Percentiles rank a stretch among this genome's conserved stretches.
Evolutionary conservation across 2,797 vertebrate genomes (phyloP).

Genomic region (Neoniphon sammara): DNA sequence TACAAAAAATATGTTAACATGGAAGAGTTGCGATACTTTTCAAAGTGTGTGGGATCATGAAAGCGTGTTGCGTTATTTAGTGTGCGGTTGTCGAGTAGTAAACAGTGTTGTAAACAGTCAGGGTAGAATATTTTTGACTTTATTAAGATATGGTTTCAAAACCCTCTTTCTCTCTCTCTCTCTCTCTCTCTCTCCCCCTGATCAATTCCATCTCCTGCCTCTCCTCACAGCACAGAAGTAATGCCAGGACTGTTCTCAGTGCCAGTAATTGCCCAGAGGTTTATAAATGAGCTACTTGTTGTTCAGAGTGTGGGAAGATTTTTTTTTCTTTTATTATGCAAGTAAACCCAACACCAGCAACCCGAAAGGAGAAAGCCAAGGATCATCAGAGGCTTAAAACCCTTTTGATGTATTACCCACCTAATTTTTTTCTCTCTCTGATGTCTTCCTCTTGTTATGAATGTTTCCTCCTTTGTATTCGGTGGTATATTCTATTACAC

Average conservation of each 20-base stretch:
- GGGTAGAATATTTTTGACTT: too few species aligned
- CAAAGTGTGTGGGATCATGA: too few species aligned
- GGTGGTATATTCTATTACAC: constrained; percentile 13
- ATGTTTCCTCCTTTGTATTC: constrained; percentile 39
- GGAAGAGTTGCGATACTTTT: too few species aligned
- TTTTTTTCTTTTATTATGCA: constrained; percentile 61
- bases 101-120: too few species aligned
- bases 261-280: constrained; percentile 62
- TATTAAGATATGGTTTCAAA: too few species aligned
- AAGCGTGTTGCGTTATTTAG: too few species aligned
- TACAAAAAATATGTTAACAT: too few species aligned
- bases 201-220: background rate
- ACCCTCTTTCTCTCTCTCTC: background rate
- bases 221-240: constrained; percentile 42
- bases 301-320: constrained; percentile 70
- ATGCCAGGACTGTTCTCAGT: constrained; percentile 41
- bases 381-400: constrained; percentile 64
- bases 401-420: constrained; percentile 56
- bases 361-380: constrained; percentile 38
- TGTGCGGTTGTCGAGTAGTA: too few species aligned
- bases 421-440: constrained; percentile 32
- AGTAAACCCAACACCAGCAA: constrained; percentile 42
- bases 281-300: constrained; percentile 74
- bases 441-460: constrained; percentile 54
- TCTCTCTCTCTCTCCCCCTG: background rate